phyloP scores from a whole-genome alignment of 2,888 invertebrate species.

The Trachelus iudaicus region DNA sequence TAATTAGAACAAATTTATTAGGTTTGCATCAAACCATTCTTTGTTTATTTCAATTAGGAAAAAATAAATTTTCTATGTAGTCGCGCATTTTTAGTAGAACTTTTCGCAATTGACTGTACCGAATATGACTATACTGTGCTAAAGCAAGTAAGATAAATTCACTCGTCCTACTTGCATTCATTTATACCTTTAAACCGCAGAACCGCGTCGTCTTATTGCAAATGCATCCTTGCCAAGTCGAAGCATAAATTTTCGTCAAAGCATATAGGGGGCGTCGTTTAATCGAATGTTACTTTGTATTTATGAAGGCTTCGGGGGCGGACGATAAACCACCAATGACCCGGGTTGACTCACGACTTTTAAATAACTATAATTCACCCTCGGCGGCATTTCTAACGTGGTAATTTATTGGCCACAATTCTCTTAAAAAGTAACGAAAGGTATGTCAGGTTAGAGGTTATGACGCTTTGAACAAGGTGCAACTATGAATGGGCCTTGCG shows the following conservation, averaged over 20 bases:
- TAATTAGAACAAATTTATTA: not conserved
- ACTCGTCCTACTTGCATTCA: not conserved
- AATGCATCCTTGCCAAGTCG: conserved; percentile 32
- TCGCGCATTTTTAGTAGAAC: not conserved
- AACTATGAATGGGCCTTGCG: not conserved
- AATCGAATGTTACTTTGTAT: conserved; percentile 49
- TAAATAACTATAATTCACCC: conserved; percentile 49
- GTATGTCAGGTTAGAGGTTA: not conserved
- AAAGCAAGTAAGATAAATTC: not conserved
- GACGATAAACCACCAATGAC: conserved; percentile 44
- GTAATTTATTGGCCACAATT: conserved; percentile 34
- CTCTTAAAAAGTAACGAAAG: conserved; percentile 23
- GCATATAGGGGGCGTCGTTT: conserved; percentile 36
- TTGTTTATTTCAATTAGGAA: not conserved
- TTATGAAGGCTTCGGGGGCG: conserved; percentile 30
- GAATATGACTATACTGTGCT: not conserved
- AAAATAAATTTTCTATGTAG: not conserved
- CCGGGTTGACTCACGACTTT: conserved; percentile 41
- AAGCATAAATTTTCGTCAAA: conserved; percentile 45
- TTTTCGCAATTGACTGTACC: no score
- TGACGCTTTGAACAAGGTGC: not conserved
- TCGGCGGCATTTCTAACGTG: conserved; percentile 23
- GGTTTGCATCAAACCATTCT: not conserved
- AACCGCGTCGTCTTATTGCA: not conserved
- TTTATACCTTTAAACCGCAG: not conserved